Percentiles rank a stretch among this genome's conserved stretches.
phyloP scores from a whole-genome alignment of 2,888 invertebrate genomes.

The Nymphalis polychloros region DNA sequence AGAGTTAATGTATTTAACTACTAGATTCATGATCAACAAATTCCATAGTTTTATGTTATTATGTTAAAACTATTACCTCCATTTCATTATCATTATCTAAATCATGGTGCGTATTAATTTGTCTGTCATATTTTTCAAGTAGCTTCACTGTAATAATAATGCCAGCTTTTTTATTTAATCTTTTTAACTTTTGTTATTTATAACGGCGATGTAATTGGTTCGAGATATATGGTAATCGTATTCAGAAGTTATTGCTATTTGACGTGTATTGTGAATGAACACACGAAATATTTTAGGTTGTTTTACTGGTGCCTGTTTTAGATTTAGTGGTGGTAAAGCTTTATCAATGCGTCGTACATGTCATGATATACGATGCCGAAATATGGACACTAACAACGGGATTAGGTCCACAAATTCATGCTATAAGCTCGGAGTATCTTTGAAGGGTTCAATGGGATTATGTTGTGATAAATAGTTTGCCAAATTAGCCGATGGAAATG shows the following conservation, averaged over 20 bases:
- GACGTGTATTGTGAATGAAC: not conserved
- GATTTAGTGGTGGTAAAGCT: not conserved
- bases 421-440: no score
- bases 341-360: not conserved
- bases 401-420: no score
- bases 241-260: constrained; percentile 21
- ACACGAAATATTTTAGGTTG: not conserved
- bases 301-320: constrained; percentile 1
- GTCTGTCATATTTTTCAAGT: constrained; percentile 61
- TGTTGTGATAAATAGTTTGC: no score
- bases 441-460: no score
- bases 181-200: constrained; percentile 34
- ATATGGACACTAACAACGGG: no score
- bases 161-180: constrained; percentile 31
- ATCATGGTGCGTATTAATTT: constrained; percentile 68
- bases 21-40: constrained; percentile 45
- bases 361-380: no score
- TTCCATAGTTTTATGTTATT: constrained; percentile 33
- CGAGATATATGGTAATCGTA: constrained; percentile 31
- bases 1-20: constrained; percentile 27
- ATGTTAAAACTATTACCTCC: constrained; percentile 47
- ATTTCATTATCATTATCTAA: constrained; percentile 69
- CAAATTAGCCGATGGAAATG: no score
- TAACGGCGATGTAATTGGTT: constrained; percentile 33
- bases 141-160: constrained; percentile 33